Evolutionary conservation across 1,140 invertebrate genomes (phyloP).

Genomic region (Eubasilissa regina): DNA sequence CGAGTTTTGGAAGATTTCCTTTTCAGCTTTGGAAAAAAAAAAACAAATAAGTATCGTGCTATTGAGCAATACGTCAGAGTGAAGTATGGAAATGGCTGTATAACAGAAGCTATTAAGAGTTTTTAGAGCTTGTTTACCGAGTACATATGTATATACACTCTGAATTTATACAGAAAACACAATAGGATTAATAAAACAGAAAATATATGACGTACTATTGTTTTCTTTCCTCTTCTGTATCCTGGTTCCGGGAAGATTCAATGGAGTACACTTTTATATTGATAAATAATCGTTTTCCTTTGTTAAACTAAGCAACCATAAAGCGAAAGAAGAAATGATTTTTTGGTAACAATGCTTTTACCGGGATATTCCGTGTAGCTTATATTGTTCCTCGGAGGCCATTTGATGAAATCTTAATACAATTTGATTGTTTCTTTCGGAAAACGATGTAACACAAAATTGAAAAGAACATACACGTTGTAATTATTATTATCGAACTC

Average conservation of each 20-base stretch:
- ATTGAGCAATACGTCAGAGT: conserved; percentile 38
- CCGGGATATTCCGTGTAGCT: conserved; percentile 20
- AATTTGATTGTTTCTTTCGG: conserved; percentile 16
- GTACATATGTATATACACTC: conserved; percentile 29
- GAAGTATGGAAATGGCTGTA: conserved; percentile 43
- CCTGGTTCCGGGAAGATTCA: conserved; percentile 34
- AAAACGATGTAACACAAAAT: not conserved
- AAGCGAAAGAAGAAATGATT: conserved; percentile 25
- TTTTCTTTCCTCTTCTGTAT: conserved; percentile 30
- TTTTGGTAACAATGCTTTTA: conserved; percentile 23
- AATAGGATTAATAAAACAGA: conserved; percentile 43
- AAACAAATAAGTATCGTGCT: conserved; percentile 34
- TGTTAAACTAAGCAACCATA: conserved; percentile 33
- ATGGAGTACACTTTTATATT: conserved; percentile 32
- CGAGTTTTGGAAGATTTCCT: conserved; percentile 8
- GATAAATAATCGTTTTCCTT: conserved; percentile 45
- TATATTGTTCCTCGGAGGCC: conserved; percentile 4
- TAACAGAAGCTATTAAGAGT: conserved; percentile 42
- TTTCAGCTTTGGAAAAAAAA: conserved; percentile 5
- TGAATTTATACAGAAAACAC: conserved; percentile 36
- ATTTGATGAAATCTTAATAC: conserved; percentile 24
- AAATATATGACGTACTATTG: conserved; percentile 27
- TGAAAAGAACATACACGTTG: not conserved
- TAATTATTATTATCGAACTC: too few relatives aligned
- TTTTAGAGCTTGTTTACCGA: conserved; percentile 35